Evolutionary conservation across 2,888 invertebrate genomes (phyloP).

Genomic region (Caenorhabditis sulstoni): DNA sequence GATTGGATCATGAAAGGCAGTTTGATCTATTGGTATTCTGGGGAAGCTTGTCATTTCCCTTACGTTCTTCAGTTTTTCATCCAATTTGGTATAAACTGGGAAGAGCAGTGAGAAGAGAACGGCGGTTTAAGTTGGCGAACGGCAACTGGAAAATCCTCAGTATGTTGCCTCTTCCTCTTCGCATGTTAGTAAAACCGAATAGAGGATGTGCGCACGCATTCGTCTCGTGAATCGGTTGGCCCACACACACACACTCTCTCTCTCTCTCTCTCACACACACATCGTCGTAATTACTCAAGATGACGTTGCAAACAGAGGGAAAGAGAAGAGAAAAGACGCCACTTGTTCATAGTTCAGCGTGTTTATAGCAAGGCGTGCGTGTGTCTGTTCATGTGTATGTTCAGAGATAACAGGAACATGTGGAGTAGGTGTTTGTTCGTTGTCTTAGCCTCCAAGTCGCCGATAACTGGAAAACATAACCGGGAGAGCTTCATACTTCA

Average conservation of each 20-base stretch:
- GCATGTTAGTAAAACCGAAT: slow-evolving; percentile 23
- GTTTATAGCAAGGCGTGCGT: slow-evolving; percentile 21
- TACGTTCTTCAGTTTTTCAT: too few species aligned
- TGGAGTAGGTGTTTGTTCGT: slow-evolving; percentile 19
- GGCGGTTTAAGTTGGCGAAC: slow-evolving; percentile 15
- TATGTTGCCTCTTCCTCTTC: slow-evolving; percentile 10
- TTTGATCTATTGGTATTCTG: too few species aligned
- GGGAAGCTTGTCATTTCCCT: too few species aligned
- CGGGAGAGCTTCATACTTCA: not conserved
- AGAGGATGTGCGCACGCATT: slow-evolving; percentile 54
- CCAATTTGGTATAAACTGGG: too few species aligned
- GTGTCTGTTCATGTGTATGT: slow-evolving; percentile 19
- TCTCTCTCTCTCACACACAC: slow-evolving; percentile 1
- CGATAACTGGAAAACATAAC: not conserved
- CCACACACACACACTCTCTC: slow-evolving; percentile 35
- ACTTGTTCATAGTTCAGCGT: slow-evolving; percentile 51
- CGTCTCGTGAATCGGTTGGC: slow-evolving; percentile 48
- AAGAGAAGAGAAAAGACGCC: slow-evolving; percentile 23
- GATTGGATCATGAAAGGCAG: too few species aligned
- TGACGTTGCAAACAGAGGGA: slow-evolving; percentile 43
- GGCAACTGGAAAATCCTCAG: not conserved
- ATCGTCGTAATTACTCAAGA: slow-evolving; percentile 57
- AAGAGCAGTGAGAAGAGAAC: not conserved
- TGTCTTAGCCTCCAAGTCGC: not conserved
- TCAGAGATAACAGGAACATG: slow-evolving; percentile 45